Base-by-base conservation (phyloP, 2,797 vertebrate species). In the Chelmon rostratus region DNA sequence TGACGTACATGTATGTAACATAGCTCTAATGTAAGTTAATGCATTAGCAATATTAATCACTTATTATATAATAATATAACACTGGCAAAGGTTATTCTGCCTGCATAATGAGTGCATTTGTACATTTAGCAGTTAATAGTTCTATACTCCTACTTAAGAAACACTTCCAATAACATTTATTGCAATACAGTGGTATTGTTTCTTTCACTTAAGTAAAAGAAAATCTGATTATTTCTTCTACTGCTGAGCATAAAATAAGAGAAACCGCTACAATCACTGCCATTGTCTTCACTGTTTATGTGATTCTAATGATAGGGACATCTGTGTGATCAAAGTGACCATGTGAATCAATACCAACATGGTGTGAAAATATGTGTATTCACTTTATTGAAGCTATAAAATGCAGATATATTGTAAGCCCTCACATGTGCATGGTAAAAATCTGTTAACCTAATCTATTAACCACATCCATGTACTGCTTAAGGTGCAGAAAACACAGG, bases 241-340 rank as follows among this genome's bases (percentile, higher is more conserved):
- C 16, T 16, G 25, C 25, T 65, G 15, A 44, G 21, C 9, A 23
- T 13, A 38, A 78, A 57, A 57, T 50, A 15, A 21, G 23, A 50
- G 19, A 42, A 42, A 21, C 13, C 40, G 57, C 12, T 23, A 38
- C 53, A 59, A 18, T 54, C n/a, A 5, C 25, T 25, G 4, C 16
- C 21, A 37, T 44, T 15, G 50, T 59, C 8, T 56, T 42, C 4
- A 25, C 35, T 49, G 42, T 59, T 21, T 40, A 54, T 62, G 54
- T 67, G 25, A 67, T 44, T 28, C 37, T 44, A 53, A 42, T 11
- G 3, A 58, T 23, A 23, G 19, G 9, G n/a, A 35, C 15, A 25
- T 76, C 25, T 57, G 21, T 57, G 47, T 56, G 25, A 71, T 67
- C 16, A 68, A 78, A 68, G 53, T 35, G 68, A 47, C 25, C 31